Evolutionary conservation across 2,113 vertebrate genomes (phyloP), one percentile per base, ranked within the genome.

Genomic region (Bambusicola thoracicus): DNA sequence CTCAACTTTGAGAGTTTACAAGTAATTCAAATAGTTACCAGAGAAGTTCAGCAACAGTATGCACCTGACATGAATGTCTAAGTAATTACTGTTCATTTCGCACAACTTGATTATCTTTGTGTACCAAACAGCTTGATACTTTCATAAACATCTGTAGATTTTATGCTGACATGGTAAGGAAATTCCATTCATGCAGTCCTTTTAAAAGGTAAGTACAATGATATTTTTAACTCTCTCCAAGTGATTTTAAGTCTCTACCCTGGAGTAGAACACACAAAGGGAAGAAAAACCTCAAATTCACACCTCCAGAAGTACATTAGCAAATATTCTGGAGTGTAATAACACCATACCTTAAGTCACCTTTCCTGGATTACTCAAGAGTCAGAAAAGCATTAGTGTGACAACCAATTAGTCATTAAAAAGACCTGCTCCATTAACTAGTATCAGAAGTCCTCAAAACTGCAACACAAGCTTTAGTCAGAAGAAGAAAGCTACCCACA

Each of bases 381-480:
- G 69, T 81, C 85, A 90, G 87, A 89, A 96, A 92, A 85, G 90
- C 89, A 87, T 93, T 95, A 95, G 87, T 90, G 78, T 94, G 92
- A 96, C 91, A 97, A 88, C 96, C 92, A 95, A 96, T 94, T 69
- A 85, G n/a, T 91, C 81, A 87, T 90, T 77, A 82, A 38, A 92
- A 92, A 96, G 93, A 96, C 92, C 67, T 89, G 93, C 85, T 95
- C 94, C 76, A 89, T 63, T 79, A 94, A 74, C 95, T 82, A 87
- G 41, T 92, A 96, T 93, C 66, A 94, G 89, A 96, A 93, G 61
- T 87, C 86, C 91, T 96, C 84, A 79, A 92, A 94, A 91, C 81
- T 43, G 81, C 95, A 97, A 95, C 27, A 8, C 68, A 93, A 94
- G 85, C 96, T 97, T 97, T 95, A 98, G 96, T 96, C 96, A 97